phyloP scores from a whole-genome alignment of 2,797 vertebrate species.

The Serranus cabrilla region DNA sequence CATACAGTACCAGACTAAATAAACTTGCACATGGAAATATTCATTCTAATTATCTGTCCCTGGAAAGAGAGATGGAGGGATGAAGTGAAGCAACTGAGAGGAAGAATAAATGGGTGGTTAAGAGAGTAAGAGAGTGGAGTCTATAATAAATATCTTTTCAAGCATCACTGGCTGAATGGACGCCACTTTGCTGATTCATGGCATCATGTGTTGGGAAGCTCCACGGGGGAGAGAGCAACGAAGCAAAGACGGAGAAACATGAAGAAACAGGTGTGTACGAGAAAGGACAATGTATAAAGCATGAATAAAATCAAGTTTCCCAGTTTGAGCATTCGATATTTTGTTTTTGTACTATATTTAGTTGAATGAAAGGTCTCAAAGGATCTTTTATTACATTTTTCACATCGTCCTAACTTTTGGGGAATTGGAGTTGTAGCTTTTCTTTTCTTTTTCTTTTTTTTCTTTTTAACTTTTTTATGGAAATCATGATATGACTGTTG shows the following conservation, averaged over 20 bases:
- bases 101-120: slow-evolving; percentile 46
- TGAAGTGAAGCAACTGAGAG: slow-evolving; percentile 41
- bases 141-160: slow-evolving; percentile 58
- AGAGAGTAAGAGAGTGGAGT: slow-evolving; percentile 36
- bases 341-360: too few relatives aligned
- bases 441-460: not conserved
- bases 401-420: too few relatives aligned
- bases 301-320: too few relatives aligned
- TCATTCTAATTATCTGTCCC: slow-evolving; percentile 69
- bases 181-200: slow-evolving; percentile 51
- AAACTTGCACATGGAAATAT: slow-evolving; percentile 58
- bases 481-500: not conserved
- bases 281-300: not conserved
- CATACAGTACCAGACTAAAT: slow-evolving; percentile 52
- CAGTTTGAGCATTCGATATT: too few relatives aligned
- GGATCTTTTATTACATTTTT: too few relatives aligned
- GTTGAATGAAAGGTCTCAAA: too few relatives aligned
- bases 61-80: slow-evolving; percentile 24
- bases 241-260: not conserved
- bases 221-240: not conserved
- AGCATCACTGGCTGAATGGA: slow-evolving; percentile 53
- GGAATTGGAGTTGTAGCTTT: not conserved
- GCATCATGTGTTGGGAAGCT: slow-evolving; percentile 28
- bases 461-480: not conserved
- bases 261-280: not conserved